These are phyloP conservation scores for Drosophila hydei DNA, from an alignment of 1,140 invertebrate genomes.

Conservation along the genomic window DNA sequence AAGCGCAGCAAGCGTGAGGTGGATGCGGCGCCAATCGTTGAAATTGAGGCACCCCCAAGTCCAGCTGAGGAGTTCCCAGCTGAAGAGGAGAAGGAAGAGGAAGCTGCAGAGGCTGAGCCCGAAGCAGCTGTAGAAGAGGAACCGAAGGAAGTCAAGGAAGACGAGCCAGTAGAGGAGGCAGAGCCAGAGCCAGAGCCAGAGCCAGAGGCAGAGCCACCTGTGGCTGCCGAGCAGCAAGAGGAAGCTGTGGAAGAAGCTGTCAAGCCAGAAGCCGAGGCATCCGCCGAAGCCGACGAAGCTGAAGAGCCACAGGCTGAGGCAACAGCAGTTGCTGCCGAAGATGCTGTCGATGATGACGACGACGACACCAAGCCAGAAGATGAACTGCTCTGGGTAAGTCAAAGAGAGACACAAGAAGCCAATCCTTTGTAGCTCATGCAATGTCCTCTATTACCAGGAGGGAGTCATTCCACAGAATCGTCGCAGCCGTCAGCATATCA, in stretches of 20 bases:
- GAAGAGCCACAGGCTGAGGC: constrained; percentile 45
- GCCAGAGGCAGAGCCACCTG: constrained; percentile 42
- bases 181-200: constrained; percentile 36
- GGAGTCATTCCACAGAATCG: constrained; percentile 90
- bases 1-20: constrained; percentile 83
- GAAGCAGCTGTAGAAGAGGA: constrained; percentile 16
- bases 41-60: constrained; percentile 64
- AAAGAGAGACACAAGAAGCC: not conserved
- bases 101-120: constrained; percentile 30
- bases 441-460: constrained; percentile 83
- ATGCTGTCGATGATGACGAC: constrained; percentile 59
- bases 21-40: constrained; percentile 62
- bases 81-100: constrained; percentile 69
- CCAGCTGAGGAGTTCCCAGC: constrained; percentile 80
- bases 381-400: constrained; percentile 86
- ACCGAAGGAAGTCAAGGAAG: constrained; percentile 42
- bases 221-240: constrained; percentile 38
- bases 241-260: constrained; percentile 31
- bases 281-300: constrained; percentile 43
- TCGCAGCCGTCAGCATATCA: constrained; percentile 91
- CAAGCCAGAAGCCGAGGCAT: constrained; percentile 44
- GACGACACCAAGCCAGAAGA: constrained; percentile 86
- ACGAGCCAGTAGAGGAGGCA: constrained; percentile 29
- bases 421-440: too few species aligned
- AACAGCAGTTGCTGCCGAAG: constrained; percentile 46